Evolutionary conservation across 2,888 invertebrate species (phyloP), one percentile per base, ranked within the genome.

Genomic region (Leptinotarsa juncta): DNA sequence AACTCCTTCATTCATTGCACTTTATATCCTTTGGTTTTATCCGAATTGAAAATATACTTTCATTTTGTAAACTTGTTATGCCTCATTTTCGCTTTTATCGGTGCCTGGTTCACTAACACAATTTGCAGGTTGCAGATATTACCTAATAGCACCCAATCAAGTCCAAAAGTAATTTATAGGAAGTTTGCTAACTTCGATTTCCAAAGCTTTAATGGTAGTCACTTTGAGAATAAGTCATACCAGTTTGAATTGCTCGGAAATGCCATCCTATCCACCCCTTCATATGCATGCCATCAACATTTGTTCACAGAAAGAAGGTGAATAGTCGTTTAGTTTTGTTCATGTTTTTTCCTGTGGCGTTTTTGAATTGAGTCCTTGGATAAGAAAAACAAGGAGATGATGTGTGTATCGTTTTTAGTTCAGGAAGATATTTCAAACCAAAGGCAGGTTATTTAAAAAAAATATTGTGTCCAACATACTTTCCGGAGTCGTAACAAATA

Each of bases 171-270:
- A 66, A 66, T 82, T 65, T 78, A 75, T 74, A 79, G 82, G 79
- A 75, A 79, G 78, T 79, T 82, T 75, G 82, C 84, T n/a, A 80
- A 82, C 72, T 83, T 79, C 78, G 82, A 84, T 83, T 81, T 87
- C 84, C 80, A 80, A 82, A 89, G 87, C 83, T 82, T 87, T 81
- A 81, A 88, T 82, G 89, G 88, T 83, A 85, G 85, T 81, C 84
- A 84, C 73, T 83, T 87, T 83, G 88, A 89, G 82, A 86, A 81
- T 77, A 86, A 85, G 80, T 85, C 84, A 74, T 84, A 87, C 84
- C 84, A 86, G 80, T 88, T 86, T 83, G 86, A 85, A 81, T 83
- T 88, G 79, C 80, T 88, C 78, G 88, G 88, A 79, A 88, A 88
- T 80, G 84, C 80, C 51, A 78, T 84, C 14, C 65, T 79, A 79